Conservation (phyloP, 2,888 invertebrate species). For the Steinernema carpocapsae region DNA sequence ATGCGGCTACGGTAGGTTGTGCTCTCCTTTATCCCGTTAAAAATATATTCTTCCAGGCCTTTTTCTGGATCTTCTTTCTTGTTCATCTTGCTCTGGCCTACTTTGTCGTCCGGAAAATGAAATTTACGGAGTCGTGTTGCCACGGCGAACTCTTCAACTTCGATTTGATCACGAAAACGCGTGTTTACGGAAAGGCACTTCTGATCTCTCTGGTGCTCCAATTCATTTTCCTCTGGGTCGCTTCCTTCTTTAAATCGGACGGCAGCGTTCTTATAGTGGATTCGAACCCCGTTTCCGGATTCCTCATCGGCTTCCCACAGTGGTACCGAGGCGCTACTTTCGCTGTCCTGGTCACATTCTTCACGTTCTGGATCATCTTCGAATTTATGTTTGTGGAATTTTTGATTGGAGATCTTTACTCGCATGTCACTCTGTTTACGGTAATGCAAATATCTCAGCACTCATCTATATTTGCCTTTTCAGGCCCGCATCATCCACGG, state of each 20-base stretch:
- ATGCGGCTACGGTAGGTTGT: background rate
- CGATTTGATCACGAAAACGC: background rate
- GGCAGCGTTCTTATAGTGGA: background rate
- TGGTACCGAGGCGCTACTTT: background rate
- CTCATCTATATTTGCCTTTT: background rate
- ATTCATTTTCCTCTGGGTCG: constrained; percentile 1
- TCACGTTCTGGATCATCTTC: background rate
- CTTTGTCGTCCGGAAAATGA: constrained; percentile 3
- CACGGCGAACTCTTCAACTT: background rate
- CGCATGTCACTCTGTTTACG: background rate
- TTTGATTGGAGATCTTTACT: background rate
- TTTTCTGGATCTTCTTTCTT: constrained; percentile 10
- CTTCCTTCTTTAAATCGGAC: constrained; percentile 13
- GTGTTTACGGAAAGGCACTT: background rate
- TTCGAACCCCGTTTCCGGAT: background rate
- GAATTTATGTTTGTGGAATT: background rate
- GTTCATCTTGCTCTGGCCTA: background rate
- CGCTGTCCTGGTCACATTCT: background rate
- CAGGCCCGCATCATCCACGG: background rate
- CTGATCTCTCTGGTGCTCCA: background rate
- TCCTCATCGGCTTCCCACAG: background rate
- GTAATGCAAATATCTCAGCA: too few species aligned
- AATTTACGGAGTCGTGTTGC: background rate
- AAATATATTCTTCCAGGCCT: background rate
- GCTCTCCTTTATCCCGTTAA: background rate